phyloP scores from a whole-genome alignment of 2,113 vertebrate species.

The Sminthopsis crassicaudata region DNA sequence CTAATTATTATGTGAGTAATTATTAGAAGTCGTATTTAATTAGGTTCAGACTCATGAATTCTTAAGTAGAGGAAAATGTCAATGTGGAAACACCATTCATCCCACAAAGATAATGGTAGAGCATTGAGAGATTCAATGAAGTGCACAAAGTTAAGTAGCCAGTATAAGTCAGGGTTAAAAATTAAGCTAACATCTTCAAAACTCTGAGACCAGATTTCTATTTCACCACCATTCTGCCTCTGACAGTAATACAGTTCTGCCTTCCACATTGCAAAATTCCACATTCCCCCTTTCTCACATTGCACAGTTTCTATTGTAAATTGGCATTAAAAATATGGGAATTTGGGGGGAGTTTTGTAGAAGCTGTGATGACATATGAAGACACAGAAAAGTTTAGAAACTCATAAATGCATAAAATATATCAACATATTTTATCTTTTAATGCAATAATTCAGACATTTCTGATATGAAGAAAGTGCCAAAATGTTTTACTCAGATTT shows the following conservation, averaged over 20 bases:
- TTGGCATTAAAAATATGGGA: not conserved
- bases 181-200: too few species aligned
- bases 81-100: not conserved
- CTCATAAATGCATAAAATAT: not conserved
- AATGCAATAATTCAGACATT: not conserved
- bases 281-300: not conserved
- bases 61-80: not conserved
- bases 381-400: not conserved
- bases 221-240: too few species aligned
- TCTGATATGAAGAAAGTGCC: not conserved
- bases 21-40: not conserved
- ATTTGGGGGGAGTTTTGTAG: not conserved
- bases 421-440: not conserved
- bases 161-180: not conserved
- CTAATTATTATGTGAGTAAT: not conserved
- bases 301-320: not conserved
- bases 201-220: too few species aligned
- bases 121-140: not conserved
- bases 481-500: not conserved
- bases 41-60: not conserved
- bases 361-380: too few species aligned
- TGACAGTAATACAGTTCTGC: not conserved
- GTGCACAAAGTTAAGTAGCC: not conserved
- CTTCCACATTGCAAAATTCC: not conserved
- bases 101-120: not conserved